Base-by-base conservation (phyloP, 92 coral and sea anemone species). In the Desmophyllum pertusum region DNA sequence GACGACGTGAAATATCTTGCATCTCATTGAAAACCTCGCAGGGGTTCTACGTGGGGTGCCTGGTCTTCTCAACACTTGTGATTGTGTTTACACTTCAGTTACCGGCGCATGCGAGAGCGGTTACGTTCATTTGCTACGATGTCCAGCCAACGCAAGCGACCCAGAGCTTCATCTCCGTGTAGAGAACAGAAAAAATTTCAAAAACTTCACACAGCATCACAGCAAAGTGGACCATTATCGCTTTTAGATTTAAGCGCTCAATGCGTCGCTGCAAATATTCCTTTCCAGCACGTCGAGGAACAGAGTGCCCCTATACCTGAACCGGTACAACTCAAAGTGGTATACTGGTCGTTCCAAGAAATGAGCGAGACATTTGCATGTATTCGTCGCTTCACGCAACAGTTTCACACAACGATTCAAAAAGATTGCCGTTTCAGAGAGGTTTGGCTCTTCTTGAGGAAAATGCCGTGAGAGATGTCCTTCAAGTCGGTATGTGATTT, bases 331-430 rank as follows among this genome's bases (percentile, higher is more conserved):
- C 93, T 96, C 19, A 81, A 95, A 80, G 89, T 96, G 37, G 94
- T 91, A 31, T 94, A 90, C 86, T 96, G 99, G 99, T 96, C 99
- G 23, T 96, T 96, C 90, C 99, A 27, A 81, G 98, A 71, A 90
- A 94, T 80, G 99, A 94, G 81, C 92, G 91, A 74, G 99, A 96
- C 59, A 96, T 96, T 61, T 90, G 95, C 70, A 92, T 94, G 97
- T 96, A 96, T 80, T 96, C 98, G 14, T 91, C 98, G 19, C 73
- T 95, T 23, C 94, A 95, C 70, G 92, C 98, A 18, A 76, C 99
- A 40, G 73, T 89, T 13, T 86, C 93, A 36, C 99, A 96, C 66
- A 89, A 88, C 59, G 98, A 94, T n/a, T 71, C 92, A n/a, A 91
- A 95, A 77, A 88, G 96, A 43, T 75, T 93, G 76, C 99, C 99